Percentiles rank a stretch among this genome's conserved stretches.
phyloP scores from a whole-genome alignment of 2,888 invertebrate genomes.

The Eilema depressum region DNA sequence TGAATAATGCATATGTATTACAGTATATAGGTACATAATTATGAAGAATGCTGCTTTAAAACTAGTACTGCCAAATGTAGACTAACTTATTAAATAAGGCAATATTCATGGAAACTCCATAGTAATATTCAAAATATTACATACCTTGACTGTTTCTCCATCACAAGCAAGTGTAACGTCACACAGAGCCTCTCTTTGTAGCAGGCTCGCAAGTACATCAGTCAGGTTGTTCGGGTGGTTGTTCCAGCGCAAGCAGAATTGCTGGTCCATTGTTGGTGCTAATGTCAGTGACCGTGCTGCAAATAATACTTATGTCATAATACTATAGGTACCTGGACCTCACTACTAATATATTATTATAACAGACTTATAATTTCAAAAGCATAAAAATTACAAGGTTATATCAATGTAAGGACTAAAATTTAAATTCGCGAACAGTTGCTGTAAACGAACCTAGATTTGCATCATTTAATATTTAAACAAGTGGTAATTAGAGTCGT shows the following conservation, averaged over 20 bases:
- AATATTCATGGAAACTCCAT: background rate
- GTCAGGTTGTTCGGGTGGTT: constrained; percentile 97
- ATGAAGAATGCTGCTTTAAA: background rate
- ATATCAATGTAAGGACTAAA: constrained; percentile 54
- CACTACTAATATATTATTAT: constrained; percentile 13
- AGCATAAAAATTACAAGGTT: constrained; percentile 53
- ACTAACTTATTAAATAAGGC: background rate
- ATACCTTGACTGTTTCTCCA: constrained; percentile 94
- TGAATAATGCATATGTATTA: constrained; percentile 2
- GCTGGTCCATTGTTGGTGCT: constrained; percentile 91
- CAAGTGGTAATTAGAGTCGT: constrained; percentile 79
- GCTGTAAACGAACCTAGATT: constrained; percentile 68
- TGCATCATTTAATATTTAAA: constrained; percentile 72
- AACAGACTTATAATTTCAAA: constrained; percentile 29
- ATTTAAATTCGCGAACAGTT: constrained; percentile 58
- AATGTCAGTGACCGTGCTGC: constrained; percentile 87
- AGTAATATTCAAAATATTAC: constrained; percentile 15
- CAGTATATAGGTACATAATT: background rate
- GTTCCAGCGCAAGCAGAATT: constrained; percentile 98
- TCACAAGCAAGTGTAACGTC: constrained; percentile 97
- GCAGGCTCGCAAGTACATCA: constrained; percentile 94
- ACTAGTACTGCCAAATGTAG: background rate
- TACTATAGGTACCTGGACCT: constrained; percentile 21
- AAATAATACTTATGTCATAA: constrained; percentile 57
- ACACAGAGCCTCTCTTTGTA: constrained; percentile 95